phyloP scores from a whole-genome alignment of 2,888 invertebrate genomes.

The Colletes collaris region DNA sequence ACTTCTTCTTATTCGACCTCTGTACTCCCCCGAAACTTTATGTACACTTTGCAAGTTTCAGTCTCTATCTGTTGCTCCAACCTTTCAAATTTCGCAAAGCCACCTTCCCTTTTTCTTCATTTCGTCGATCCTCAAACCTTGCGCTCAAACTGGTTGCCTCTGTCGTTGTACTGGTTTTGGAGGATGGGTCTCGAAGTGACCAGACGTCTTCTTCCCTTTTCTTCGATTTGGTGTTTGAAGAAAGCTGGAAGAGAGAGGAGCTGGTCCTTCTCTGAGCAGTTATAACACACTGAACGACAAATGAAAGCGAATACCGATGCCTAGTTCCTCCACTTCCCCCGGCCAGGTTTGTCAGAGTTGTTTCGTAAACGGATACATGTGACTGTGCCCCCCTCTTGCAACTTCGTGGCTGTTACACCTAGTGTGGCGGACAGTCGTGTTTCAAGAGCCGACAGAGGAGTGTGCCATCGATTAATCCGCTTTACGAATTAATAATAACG shows the following conservation, averaged over 20 bases:
- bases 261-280: constrained; percentile 13
- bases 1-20: neutral
- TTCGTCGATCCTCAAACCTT: neutral
- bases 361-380: constrained; percentile 30
- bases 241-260: neutral
- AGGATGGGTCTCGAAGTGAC: neutral
- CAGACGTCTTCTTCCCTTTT: neutral
- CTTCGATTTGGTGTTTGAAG: neutral
- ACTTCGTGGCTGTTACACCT: constrained; percentile 14
- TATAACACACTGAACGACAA: constrained; percentile 37
- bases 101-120: neutral
- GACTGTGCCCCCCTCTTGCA: constrained; percentile 14
- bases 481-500: constrained; percentile 24
- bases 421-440: constrained; percentile 13
- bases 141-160: neutral
- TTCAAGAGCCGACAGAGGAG: neutral
- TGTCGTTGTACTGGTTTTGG: neutral
- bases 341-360: constrained; percentile 9
- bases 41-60: no score
- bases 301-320: constrained; percentile 31
- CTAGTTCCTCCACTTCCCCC: constrained; percentile 30
- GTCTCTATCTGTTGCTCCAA: no score
- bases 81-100: neutral
- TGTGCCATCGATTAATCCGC: constrained; percentile 25
- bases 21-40: neutral